Evolutionary conservation across 2,888 invertebrate species (phyloP).

Genomic region (Synergus japonicus): DNA sequence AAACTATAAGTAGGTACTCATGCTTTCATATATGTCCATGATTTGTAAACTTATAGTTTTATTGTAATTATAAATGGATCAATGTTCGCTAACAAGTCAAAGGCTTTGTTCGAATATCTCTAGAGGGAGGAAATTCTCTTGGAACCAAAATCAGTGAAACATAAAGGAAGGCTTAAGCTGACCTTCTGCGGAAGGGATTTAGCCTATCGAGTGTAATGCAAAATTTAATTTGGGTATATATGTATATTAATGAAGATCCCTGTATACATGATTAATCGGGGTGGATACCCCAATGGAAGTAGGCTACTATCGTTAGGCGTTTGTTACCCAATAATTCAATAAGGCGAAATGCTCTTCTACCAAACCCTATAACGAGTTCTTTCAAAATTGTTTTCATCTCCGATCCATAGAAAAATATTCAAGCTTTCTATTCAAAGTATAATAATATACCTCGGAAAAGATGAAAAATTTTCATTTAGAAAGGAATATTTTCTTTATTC

Average conservation of each 20-base stretch:
- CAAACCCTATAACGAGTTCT: neutral
- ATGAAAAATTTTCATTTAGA: neutral
- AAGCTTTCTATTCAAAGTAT: neutral
- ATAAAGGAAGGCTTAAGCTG: neutral
- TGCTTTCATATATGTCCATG: too few relatives aligned
- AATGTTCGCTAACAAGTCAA: neutral
- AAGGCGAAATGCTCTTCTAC: neutral
- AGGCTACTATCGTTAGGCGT: constrained; percentile 13
- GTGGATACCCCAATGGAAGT: neutral
- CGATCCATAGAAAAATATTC: neutral
- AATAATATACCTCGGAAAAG: neutral
- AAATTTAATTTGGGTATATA: constrained; percentile 28
- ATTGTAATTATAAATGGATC: neutral
- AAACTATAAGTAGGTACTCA: too few relatives aligned
- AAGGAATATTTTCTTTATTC: neutral
- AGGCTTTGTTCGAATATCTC: neutral
- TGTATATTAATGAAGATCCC: constrained; percentile 23
- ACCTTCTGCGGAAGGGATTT: neutral
- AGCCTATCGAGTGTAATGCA: constrained; percentile 8
- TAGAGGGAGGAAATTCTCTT: neutral
- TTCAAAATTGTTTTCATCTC: too few relatives aligned
- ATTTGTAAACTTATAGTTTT: too few relatives aligned
- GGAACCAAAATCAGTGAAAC: neutral
- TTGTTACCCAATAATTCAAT: neutral
- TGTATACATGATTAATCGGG: constrained; percentile 24